Evolutionary conservation across 2,113 vertebrate genomes (phyloP), one percentile per base, ranked within the genome.

Genomic region (Sylvia atricapilla): DNA sequence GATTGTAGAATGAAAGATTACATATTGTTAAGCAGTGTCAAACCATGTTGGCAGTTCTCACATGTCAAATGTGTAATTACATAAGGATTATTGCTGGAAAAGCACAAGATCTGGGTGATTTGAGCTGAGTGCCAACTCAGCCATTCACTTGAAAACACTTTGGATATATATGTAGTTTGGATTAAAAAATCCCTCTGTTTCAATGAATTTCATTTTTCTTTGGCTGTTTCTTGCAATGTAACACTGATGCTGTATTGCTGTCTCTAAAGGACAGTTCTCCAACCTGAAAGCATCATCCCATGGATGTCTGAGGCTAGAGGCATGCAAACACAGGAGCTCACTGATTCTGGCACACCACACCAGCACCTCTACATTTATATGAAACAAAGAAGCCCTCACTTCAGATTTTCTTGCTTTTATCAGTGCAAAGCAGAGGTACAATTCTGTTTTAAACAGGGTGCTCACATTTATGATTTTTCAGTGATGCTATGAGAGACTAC

Each of bases 1-100:
- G 74, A 95, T 70, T 96, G 52, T 43, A 95, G 73, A 68, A 93
- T 84, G 95, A 96, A 97, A 96, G 75, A 93, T 96, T 94, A 94
- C 92, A 84, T 83, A 94, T 87, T 95, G 88, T 92, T 94, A 73
- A 78, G 87, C 59, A 95, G 74, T 81, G 68, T 84, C 90, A 96
- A 96, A 93, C 79, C 85, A 53, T 37, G 59, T 24, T 93, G 92
- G 79, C 80, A 89, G 86, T 76, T 92, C 96, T 93, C 83, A 96
- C 70, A 89, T 93, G 67, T 96, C 92, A 96, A 87, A 89, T 89
- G 31, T 84, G 75, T 87, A 96, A 97, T 91, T 96, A 95, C 59
- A 63, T 35, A 43, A 87, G 76, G 88, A 93, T 94, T 95, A 95
- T 84, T 94, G 68, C 92, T 91, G 95, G 87, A 85, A 97, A 95